phyloP scores from a whole-genome alignment of 1,140 invertebrate genomes.

The Aphis craccivora region DNA sequence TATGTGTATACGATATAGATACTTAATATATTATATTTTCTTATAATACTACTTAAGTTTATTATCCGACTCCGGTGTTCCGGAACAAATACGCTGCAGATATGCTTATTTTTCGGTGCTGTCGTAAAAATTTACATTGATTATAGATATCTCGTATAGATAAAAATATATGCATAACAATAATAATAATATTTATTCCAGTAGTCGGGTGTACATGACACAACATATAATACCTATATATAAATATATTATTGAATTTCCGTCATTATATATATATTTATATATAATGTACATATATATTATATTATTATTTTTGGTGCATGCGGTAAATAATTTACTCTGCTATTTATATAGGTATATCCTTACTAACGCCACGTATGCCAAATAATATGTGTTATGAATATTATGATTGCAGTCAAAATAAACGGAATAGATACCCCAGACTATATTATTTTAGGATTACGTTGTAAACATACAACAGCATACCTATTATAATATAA shows the following conservation, averaged over 20 bases:
- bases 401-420: not conserved
- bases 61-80: constrained; percentile 22
- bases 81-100: constrained; percentile 7
- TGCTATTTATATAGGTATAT: not conserved
- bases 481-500: not conserved
- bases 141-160: not conserved
- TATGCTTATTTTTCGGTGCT: not conserved
- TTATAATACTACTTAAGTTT: not conserved
- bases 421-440: not conserved
- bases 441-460: constrained; percentile 19
- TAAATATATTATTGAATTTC: not conserved
- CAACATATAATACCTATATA: not conserved
- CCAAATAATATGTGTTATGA: not conserved
- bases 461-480: not conserved
- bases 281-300: not conserved
- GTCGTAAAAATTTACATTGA: not conserved
- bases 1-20: not conserved
- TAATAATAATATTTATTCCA: not conserved
- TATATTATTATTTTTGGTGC: not conserved
- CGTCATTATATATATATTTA: not conserved
- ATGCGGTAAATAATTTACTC: not conserved
- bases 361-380: not conserved
- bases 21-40: not conserved
- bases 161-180: not conserved
- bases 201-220: constrained; percentile 7